These are phyloP conservation scores for Cynodonichthys magdalenae DNA, from an alignment of 2,797 vertebrate genomes.

Conservation along the genomic window DNA sequence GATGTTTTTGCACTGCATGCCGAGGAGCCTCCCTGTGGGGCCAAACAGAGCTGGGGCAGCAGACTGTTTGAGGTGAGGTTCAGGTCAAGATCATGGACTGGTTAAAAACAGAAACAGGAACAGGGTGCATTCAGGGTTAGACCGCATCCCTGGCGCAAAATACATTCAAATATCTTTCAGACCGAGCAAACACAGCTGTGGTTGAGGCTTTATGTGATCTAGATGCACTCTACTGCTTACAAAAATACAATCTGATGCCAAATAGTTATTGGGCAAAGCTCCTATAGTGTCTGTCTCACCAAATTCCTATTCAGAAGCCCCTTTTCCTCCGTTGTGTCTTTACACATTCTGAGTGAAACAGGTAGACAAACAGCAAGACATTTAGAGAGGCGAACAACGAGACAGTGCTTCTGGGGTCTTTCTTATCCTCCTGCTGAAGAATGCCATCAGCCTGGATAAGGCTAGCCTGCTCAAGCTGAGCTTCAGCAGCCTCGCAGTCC, in stretches of 20 bases:
- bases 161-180: conserved; percentile 17
- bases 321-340: conserved; percentile 28
- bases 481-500: conserved; percentile 50
- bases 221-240: conserved; percentile 26
- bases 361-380: conserved; percentile 51
- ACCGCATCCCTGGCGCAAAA: conserved; percentile 20
- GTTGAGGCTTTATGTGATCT: conserved; percentile 28
- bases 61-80: conserved; percentile 28
- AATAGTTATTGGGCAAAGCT: conserved; percentile 28
- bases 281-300: conserved; percentile 44
- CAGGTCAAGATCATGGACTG: conserved; percentile 48
- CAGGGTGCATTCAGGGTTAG: conserved; percentile 13
- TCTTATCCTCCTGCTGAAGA: conserved; percentile 46
- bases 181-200: conserved; percentile 22
- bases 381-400: conserved; percentile 45
- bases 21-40: conserved; percentile 37
- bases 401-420: conserved; percentile 55
- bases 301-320: conserved; percentile 38
- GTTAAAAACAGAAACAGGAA: conserved; percentile 30
- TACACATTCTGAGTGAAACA: conserved; percentile 52
- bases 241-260: conserved; percentile 59
- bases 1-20: conserved; percentile 42
- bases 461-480: conserved; percentile 50
- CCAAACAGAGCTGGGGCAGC: conserved; percentile 45
- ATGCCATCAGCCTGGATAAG: conserved; percentile 65